phyloP scores from a whole-genome alignment of 2,888 invertebrate species.

The Lycocerus yunnanus region DNA sequence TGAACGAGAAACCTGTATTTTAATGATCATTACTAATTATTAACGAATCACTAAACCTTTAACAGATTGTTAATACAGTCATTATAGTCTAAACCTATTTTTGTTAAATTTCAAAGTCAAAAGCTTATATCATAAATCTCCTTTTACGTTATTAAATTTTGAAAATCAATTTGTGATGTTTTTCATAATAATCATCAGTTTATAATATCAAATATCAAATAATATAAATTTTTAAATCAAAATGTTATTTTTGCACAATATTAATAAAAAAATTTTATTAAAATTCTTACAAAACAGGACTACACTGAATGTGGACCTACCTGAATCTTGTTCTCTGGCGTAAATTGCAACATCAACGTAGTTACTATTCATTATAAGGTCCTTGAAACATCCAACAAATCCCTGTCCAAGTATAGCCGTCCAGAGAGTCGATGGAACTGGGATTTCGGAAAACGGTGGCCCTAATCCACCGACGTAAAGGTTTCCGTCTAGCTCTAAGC shows the following conservation, averaged over 20 bases:
- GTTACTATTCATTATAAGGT: constrained; percentile 87
- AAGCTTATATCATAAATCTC: background rate
- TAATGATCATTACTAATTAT: background rate
- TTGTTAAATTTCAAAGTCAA: background rate
- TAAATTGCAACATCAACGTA: constrained; percentile 87
- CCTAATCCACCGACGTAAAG: constrained; percentile 89
- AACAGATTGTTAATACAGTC: background rate
- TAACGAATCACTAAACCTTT: background rate
- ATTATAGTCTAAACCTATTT: background rate
- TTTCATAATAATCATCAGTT: background rate
- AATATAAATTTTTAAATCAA: background rate
- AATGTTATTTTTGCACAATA: background rate
- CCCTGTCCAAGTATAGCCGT: constrained; percentile 87
- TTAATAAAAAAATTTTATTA: background rate
- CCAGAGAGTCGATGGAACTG: constrained; percentile 87
- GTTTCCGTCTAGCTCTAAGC: constrained; percentile 85
- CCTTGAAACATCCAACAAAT: constrained; percentile 92
- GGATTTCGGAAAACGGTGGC: constrained; percentile 74
- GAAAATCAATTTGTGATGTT: too few relatives aligned
- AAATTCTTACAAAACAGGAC: background rate
- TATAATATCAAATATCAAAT: too few relatives aligned
- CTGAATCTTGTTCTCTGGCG: constrained; percentile 88
- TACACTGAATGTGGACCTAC: constrained; percentile 55
- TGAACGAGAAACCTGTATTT: background rate
- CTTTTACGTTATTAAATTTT: background rate